Percentiles rank a stretch among this genome's conserved stretches.
These are phyloP conservation scores for Leucophora obtusa DNA, from an alignment of 2,888 invertebrate genomes.

Conservation along the genomic window DNA sequence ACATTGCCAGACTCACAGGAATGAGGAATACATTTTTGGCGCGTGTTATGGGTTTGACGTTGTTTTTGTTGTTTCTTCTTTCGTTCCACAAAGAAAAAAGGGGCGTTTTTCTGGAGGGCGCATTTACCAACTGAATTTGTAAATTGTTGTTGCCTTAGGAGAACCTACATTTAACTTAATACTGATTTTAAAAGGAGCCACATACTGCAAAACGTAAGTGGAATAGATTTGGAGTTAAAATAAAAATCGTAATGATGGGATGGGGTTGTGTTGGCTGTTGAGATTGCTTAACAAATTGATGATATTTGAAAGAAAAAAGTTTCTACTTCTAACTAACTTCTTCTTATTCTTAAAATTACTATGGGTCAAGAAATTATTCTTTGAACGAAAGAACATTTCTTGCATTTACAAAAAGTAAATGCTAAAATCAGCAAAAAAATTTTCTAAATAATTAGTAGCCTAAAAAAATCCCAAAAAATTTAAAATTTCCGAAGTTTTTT, in stretches of 20 bases:
- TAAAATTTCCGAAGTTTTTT: too few species aligned
- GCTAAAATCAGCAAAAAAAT: too few species aligned
- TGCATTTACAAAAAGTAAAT: too few species aligned
- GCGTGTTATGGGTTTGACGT: slow-evolving; percentile 40
- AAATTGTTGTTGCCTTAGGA: slow-evolving; percentile 20
- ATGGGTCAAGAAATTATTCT: background rate
- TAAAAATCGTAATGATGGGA: background rate
- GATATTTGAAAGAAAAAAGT: slow-evolving; percentile 21
- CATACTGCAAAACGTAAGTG: background rate
- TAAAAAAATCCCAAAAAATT: too few species aligned
- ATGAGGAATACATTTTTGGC: slow-evolving; percentile 45
- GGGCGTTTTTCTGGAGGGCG: slow-evolving; percentile 53
- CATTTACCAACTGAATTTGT: slow-evolving; percentile 56
- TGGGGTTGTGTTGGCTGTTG: background rate
- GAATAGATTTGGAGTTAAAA: background rate
- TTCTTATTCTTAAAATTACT: background rate
- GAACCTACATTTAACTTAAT: background rate
- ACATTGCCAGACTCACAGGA: slow-evolving; percentile 46
- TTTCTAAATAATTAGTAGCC: too few species aligned
- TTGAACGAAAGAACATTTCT: too few species aligned
- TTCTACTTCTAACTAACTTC: slow-evolving; percentile 12
- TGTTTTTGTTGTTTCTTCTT: background rate
- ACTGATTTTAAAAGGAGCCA: background rate
- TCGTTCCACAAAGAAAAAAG: slow-evolving; percentile 12
- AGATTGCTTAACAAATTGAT: slow-evolving; percentile 44